Evolutionary conservation across 2,888 invertebrate genomes (phyloP), one percentile per base, ranked within the genome.

Genomic region (Papilio protenor): DNA sequence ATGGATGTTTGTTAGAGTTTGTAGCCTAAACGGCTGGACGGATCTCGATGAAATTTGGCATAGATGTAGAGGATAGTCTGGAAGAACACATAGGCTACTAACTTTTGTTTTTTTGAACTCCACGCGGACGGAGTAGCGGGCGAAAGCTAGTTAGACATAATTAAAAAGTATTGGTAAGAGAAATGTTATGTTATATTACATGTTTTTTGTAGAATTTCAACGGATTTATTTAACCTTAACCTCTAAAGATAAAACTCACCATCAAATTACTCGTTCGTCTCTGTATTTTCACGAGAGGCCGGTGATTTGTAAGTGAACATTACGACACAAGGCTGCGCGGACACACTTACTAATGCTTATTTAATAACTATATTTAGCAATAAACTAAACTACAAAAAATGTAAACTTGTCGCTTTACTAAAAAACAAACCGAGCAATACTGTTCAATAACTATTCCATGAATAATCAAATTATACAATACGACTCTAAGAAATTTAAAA

Each of bases 311-410:
- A 45, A 45, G 4, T n/a, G 66, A 5, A 14, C 12, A 45, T 72
- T 55, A 33, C 55, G n/a, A 33, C 55, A 72, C 72, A 72, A 72
- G 72, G 72, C 55, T 72, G n/a, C 5, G 27, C 55, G 40, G 55
- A 23, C 27, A 23, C 27, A 27, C 33, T 16, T n/a, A n/a, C 33
- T 72, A 72, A 72, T 72, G 72, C 2, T 55, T 55, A 55, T 72
- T 72, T 72, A 55, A 72, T 72, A 72, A 72, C 72, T 3, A 11
- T 33, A 40, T 72, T 72, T n/a, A n/a, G 72, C 72, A 72, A 72
- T 72, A 72, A 6, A 52, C 16, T 33, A 33, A 18, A 72, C 18
- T 49, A 11, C 55, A 55, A 71, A 33, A 12, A 18, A n/a, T 21
- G n/a, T n/a, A 69, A 45, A 45, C 14, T 16, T 16, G 1, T 3